Conservation (phyloP, 2,888 invertebrate genomes). For the Lepidochitona cinerea region DNA sequence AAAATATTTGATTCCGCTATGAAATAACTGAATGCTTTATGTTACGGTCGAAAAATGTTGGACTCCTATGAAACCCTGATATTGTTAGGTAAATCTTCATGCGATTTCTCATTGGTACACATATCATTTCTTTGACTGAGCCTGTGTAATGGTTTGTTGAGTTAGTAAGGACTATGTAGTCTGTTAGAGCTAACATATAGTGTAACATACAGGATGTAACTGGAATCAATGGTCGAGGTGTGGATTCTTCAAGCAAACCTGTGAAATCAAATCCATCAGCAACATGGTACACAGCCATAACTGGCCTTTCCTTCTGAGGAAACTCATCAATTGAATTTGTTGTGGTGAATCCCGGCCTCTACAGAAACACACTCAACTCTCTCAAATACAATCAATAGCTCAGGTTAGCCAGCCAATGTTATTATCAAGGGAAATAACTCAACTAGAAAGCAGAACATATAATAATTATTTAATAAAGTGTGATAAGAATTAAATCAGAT, state of each 20-base stretch:
- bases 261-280: constrained; percentile 4
- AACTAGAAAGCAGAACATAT: neutral
- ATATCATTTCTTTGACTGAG: no score
- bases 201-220: no score
- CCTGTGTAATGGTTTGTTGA: no score
- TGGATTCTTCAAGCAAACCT: neutral
- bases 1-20: no score
- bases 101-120: no score
- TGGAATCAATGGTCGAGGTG: neutral
- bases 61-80: no score
- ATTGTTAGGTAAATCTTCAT: no score
- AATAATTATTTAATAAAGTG: neutral
- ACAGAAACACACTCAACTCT: neutral
- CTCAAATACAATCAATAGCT: neutral
- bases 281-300: constrained; percentile 8
- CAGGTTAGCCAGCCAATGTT: neutral
- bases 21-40: no score
- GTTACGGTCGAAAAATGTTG: no score
- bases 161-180: no score
- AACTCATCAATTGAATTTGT: constrained; percentile 8
- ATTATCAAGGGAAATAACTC: constrained; percentile 5
- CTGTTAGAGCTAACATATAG: no score
- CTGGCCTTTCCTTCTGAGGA: constrained; percentile 3
- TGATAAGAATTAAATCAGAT: neutral
- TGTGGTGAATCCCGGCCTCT: neutral